Base-by-base conservation (phyloP, 2,113 vertebrate species). In the Rallus limicola region DNA sequence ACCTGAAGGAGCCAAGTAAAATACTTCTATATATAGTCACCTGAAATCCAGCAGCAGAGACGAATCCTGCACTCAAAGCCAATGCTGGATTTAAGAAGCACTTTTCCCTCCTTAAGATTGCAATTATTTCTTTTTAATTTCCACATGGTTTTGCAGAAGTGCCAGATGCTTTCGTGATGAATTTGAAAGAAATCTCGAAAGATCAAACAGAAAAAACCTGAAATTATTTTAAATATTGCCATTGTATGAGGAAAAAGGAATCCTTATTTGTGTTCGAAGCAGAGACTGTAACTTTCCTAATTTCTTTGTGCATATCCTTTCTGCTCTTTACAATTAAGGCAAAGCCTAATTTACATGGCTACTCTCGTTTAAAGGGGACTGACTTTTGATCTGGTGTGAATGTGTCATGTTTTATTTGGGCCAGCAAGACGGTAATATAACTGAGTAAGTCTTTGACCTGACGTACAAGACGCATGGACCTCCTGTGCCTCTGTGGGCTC, bases 21-120 rank as follows among this genome's bases (percentile, higher is more conserved):
- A 97, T 95, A 97, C 90, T 96, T 24, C 92, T 93, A 95, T 95
- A 94, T 96, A 95, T 96, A 97, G 94, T 56, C 81, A 93, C 89
- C 79, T 78, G 78, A 95, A 96, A 83, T 36, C 36, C 72, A 92
- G 40, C 72, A 86, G 94, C 40, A 96, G 65, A 88, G 79, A 16
- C 52, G 69, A 85, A 18, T 26, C 67, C 72, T 80, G 72, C 44
- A 16, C 69, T 93, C 60, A 42, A 15, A 94, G 63, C 4, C 18
- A 63, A 69, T 50, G 82, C 11, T 1, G n/a, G 4, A 81, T 82
- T 84, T 58, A 72, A 91, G 74, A 62, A 74, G 63, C 17, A 13
- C 21, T 91, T 87, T 93, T 89, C 69, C 62, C 78, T 84, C 58
- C 55, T 92, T 67, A 69, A 55, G 46, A 82, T 58, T 91, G 50